Conservation (phyloP, 2,113 vertebrate genomes). For the Neomonachus schauinslandi region DNA sequence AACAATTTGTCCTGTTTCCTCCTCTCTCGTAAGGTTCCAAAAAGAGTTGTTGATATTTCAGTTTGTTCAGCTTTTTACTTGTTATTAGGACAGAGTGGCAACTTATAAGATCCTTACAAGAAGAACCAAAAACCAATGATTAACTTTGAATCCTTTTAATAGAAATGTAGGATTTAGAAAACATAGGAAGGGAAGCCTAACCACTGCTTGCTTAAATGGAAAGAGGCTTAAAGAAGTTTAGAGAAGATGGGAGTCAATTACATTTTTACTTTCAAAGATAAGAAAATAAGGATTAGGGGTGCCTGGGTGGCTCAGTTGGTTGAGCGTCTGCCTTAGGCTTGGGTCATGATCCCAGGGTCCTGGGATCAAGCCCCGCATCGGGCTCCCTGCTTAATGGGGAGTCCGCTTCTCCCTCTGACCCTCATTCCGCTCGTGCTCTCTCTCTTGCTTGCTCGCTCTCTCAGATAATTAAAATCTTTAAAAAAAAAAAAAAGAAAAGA, state of each 20-base stretch:
- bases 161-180: background rate
- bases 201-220: background rate
- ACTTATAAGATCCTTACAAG: background rate
- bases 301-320: background rate
- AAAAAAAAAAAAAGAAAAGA: background rate
- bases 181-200: background rate
- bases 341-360: background rate
- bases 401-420: background rate
- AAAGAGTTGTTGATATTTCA: background rate
- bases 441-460: too few relatives aligned
- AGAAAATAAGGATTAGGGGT: background rate
- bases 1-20: background rate
- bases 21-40: background rate
- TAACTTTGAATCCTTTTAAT: background rate
- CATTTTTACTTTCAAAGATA: background rate
- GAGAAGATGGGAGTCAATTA: background rate
- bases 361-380: background rate
- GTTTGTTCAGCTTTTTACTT: background rate
- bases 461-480: too few relatives aligned
- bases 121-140: background rate
- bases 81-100: background rate
- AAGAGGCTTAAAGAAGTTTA: background rate
- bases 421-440: too few relatives aligned
- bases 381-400: background rate
- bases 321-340: background rate